Conservation (phyloP, 2,113 vertebrate species). For the Antechinus flavipes region DNA sequence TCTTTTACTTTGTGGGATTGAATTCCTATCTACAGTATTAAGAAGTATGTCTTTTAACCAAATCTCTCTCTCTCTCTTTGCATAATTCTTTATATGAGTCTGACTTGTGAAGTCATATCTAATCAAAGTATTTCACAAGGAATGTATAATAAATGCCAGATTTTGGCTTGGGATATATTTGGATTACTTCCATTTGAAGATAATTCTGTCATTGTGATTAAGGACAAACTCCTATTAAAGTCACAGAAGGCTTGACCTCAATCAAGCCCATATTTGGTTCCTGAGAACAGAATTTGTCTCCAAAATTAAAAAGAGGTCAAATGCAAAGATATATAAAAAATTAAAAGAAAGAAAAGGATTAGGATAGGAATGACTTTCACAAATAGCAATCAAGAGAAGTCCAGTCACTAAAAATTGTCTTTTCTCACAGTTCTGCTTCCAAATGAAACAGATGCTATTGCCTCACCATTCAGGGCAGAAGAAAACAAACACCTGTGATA, state of each 20-base stretch:
- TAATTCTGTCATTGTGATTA: constrained; percentile 38
- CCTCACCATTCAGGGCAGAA: background rate
- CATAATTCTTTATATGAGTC: constrained; percentile 49
- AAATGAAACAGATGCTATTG: constrained; percentile 44
- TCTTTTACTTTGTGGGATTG: constrained; percentile 42
- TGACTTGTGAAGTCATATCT: constrained; percentile 21
- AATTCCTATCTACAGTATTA: constrained; percentile 47
- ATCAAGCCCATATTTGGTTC: constrained; percentile 33
- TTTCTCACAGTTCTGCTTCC: background rate
- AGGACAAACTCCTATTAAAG: constrained; percentile 28
- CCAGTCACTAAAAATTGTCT: constrained; percentile 26
- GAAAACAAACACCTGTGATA: background rate
- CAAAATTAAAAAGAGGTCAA: constrained; percentile 27
- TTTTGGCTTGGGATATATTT: constrained; percentile 38
- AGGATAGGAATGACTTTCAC: constrained; percentile 25
- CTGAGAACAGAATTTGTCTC: constrained; percentile 37
- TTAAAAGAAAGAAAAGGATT: constrained; percentile 18
- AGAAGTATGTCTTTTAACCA: constrained; percentile 64
- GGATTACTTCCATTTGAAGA: constrained; percentile 54
- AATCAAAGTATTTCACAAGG: background rate
- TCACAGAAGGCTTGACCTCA: constrained; percentile 34
- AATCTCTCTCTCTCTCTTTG: constrained; percentile 63
- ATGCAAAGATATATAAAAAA: background rate
- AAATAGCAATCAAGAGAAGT: background rate
- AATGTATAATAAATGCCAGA: constrained; percentile 26